Conservation (phyloP, 2,113 vertebrate genomes). For the Macquaria ambigua region DNA sequence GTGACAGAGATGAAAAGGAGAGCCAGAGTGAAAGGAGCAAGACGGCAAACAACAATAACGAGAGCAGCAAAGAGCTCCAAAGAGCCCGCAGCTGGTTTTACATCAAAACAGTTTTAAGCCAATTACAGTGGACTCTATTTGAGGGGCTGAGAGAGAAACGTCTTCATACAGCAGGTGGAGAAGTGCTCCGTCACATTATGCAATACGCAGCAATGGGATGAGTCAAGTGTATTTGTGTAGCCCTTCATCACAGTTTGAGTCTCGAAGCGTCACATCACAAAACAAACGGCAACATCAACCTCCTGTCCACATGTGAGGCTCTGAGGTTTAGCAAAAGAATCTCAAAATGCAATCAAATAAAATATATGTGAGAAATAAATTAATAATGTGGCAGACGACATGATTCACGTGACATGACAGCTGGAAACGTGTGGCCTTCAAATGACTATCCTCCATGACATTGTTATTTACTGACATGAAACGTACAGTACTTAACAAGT, state of each 20-base stretch:
- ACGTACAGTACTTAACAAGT: neutral
- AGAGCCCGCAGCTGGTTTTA: slow-evolving; percentile 59
- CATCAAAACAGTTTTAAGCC: slow-evolving; percentile 60
- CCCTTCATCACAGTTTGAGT: slow-evolving; percentile 32
- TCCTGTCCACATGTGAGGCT: neutral
- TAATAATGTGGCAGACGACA: neutral
- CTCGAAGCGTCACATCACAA: slow-evolving; percentile 1
- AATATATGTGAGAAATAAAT: slow-evolving; percentile 18
- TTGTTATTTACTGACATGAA: neutral
- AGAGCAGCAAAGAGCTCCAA: slow-evolving; percentile 52
- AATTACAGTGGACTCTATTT: slow-evolving; percentile 52
- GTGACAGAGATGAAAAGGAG: slow-evolving; percentile 56
- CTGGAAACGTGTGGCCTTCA: neutral
- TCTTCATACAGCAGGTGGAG: slow-evolving; percentile 43
- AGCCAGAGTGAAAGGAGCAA: slow-evolving; percentile 47
- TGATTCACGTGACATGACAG: neutral
- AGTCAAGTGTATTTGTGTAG: slow-evolving; percentile 44
- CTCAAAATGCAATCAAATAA: neutral
- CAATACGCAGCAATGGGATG: slow-evolving; percentile 23
- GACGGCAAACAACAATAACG: slow-evolving; percentile 67
- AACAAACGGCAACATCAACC: neutral
- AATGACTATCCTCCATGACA: neutral
- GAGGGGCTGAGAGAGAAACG: slow-evolving; percentile 28
- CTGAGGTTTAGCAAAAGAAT: neutral
- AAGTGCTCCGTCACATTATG: slow-evolving; percentile 51